Evolutionary conservation across 2,888 invertebrate species (phyloP), one percentile per base, ranked within the genome.

Genomic region (Lepidonotus clava): DNA sequence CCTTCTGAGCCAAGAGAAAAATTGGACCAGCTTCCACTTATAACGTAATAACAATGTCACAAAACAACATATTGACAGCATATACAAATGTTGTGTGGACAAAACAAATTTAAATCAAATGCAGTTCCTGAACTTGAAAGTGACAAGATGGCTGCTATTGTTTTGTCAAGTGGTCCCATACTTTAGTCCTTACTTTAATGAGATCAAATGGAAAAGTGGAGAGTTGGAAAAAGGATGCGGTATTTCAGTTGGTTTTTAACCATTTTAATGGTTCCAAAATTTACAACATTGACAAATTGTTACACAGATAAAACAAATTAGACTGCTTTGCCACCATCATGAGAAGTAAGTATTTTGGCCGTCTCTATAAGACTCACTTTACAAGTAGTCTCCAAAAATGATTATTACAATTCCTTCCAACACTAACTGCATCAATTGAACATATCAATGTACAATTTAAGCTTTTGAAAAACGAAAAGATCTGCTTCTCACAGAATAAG

Each of bases 241-340:
- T 51, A 80, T 80, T 80, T 80, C 46, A 80, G 80, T 80, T 71
- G 80, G 80, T 80, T 80, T 80, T 80, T 80, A 80, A 80, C 80
- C 80, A 80, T 80, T 80, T 80, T 80, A 80, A 80, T 80, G 80
- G 80, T 80, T 80, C 80, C 41, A 80, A 80, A 80, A 80, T 80
- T 80, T 80, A 80, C 80, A 80, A 80, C 80, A 80, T 80, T 80
- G 80, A 80, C 80, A 80, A 80, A 80, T 41, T 80, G 80, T 80
- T 80, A 80, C 80, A 80, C 46, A 51, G 51, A 51, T 80, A 80
- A 80, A 80, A 80, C 80, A 46, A 51, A 80, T 46, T 51, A 80
- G 46, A 80, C 80, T 80, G 80, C 80, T 51, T 80, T 80, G 80
- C 51, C 80, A 80, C 80, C 80, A 80, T 46, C 28, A 46, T 41